Evolutionary conservation across 2,888 invertebrate species (phyloP).

Genomic region (Thumatha senex): DNA sequence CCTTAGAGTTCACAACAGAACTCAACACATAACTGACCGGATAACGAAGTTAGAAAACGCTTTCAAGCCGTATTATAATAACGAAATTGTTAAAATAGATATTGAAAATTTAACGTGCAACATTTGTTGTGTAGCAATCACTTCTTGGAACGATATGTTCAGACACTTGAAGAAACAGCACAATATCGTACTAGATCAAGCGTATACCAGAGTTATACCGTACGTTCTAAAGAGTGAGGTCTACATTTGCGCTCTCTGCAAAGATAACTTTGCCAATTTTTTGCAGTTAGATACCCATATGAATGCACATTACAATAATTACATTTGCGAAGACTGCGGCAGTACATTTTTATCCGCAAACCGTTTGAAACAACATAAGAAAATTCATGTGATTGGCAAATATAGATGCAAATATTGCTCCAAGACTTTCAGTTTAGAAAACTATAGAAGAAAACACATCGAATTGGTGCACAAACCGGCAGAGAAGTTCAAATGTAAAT

Average conservation of each 20-base stretch:
- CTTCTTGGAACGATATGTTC: slow-evolving; percentile 56
- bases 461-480: slow-evolving; percentile 44
- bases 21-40: slow-evolving; percentile 40
- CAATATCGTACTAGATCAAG: slow-evolving; percentile 40
- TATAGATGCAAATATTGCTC: slow-evolving; percentile 69
- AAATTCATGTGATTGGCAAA: slow-evolving; percentile 65
- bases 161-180: slow-evolving; percentile 51
- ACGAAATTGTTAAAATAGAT: slow-evolving; percentile 62
- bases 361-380: slow-evolving; percentile 58
- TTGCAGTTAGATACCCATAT: slow-evolving; percentile 59
- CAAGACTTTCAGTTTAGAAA: slow-evolving; percentile 64
- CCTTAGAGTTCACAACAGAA: slow-evolving; percentile 32
- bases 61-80: slow-evolving; percentile 50
- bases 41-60: slow-evolving; percentile 41
- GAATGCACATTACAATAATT: slow-evolving; percentile 64
- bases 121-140: slow-evolving; percentile 36
- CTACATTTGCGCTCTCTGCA: slow-evolving; percentile 54
- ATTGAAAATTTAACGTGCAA: slow-evolving; percentile 50
- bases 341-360: slow-evolving; percentile 49
- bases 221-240: slow-evolving; percentile 40
- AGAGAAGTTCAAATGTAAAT: slow-evolving; percentile 44
- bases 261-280: slow-evolving; percentile 42
- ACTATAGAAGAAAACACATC: slow-evolving; percentile 54
- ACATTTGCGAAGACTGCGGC: slow-evolving; percentile 62
- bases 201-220: slow-evolving; percentile 52